Percentiles rank a stretch among this genome's conserved stretches.
phyloP scores from a whole-genome alignment of 37 sponge, comb jelly and placozoan genomes.

The Hormiphora californensis region DNA sequence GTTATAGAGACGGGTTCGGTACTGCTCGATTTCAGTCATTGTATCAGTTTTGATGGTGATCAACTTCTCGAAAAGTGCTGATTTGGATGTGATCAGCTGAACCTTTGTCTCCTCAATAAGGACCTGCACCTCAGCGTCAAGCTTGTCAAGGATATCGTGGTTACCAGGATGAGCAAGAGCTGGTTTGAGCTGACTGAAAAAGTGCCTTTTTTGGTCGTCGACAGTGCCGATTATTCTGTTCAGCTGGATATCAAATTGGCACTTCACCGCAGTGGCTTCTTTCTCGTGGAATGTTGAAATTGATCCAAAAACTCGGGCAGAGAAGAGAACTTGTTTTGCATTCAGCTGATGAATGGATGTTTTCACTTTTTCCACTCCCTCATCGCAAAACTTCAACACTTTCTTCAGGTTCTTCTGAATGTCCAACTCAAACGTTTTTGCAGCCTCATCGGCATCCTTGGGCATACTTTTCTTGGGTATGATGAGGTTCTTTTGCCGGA shows the following conservation, averaged over 20 bases:
- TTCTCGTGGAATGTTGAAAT: not conserved
- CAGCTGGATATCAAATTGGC: not conserved
- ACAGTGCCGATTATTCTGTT: not conserved
- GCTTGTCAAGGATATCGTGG: not conserved
- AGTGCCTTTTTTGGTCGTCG: not conserved
- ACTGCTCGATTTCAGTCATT: not conserved
- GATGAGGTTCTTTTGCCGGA: slow-evolving; percentile 2
- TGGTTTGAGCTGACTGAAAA: not conserved
- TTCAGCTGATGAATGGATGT: not conserved
- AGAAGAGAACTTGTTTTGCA: not conserved
- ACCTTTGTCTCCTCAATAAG: no score
- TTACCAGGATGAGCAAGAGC: not conserved
- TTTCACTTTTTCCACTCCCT: slow-evolving; percentile 4
- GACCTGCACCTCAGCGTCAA: no score
- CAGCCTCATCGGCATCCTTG: not conserved
- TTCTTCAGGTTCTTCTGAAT: not conserved
- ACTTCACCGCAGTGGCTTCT: not conserved
- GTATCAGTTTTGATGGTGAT: not conserved
- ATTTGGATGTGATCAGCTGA: no score
- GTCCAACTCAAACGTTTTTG: not conserved
- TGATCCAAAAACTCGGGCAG: not conserved
- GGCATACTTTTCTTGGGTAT: not conserved
- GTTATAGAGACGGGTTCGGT: not conserved
- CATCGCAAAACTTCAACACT: not conserved
- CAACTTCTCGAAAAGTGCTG: not conserved